phyloP scores from a whole-genome alignment of 2,888 invertebrate species.

The Drepana falcataria region DNA sequence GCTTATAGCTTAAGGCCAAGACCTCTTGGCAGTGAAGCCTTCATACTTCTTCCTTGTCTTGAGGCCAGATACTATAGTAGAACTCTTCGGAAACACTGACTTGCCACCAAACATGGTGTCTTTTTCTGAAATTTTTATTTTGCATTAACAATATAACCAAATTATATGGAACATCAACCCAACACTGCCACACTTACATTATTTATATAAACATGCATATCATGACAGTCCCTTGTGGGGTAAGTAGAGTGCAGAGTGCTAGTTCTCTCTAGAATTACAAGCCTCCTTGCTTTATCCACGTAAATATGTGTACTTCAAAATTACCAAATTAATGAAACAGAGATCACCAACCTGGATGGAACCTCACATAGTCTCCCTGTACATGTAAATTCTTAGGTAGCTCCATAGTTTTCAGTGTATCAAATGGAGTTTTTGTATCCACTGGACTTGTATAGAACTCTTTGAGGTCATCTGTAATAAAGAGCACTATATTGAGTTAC shows the following conservation, averaged over 20 bases:
- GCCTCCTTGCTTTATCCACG: too few species aligned
- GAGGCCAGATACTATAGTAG: constrained; percentile 90
- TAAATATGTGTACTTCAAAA: too few species aligned
- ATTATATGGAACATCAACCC: too few species aligned
- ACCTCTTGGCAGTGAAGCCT: constrained; percentile 82
- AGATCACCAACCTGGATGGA: constrained; percentile 83
- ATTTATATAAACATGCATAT: too few species aligned
- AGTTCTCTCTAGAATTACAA: too few species aligned
- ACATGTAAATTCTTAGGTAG: constrained; percentile 93
- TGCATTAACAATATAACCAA: constrained; percentile 1
- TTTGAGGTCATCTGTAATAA: constrained; percentile 80
- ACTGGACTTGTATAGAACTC: constrained; percentile 86
- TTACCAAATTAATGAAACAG: background rate
- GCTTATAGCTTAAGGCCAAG: constrained; percentile 70
- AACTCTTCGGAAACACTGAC: constrained; percentile 91
- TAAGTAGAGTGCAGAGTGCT: too few species aligned
- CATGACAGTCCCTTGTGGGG: too few species aligned
- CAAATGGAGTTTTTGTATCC: constrained; percentile 84
- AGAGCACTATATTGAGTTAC: background rate
- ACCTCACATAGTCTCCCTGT: constrained; percentile 88
- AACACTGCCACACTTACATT: too few species aligned
- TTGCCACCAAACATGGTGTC: constrained; percentile 79
- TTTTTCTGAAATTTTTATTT: constrained; percentile 50
- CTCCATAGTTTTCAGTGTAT: constrained; percentile 83
- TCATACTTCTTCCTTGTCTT: constrained; percentile 90